Conservation (phyloP, 2,113 vertebrate genomes). For the Aplodontia rufa region DNA sequence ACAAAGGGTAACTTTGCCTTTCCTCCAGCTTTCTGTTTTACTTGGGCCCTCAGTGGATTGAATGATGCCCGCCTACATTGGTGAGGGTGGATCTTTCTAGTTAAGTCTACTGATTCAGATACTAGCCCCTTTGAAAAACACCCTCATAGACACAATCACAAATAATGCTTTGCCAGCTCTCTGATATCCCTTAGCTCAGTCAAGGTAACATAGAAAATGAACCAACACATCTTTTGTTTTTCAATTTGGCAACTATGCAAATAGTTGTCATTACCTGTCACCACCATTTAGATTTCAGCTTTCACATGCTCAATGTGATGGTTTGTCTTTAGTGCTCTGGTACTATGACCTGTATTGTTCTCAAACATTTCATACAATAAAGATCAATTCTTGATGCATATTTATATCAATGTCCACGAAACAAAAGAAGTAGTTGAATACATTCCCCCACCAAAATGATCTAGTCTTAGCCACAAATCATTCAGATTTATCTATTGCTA, state of each 20-base stretch:
- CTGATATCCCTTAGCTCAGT: neutral
- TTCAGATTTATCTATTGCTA: neutral
- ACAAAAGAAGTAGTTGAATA: neutral
- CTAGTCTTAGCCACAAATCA: neutral
- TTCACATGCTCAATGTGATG: neutral
- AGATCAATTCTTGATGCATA: neutral
- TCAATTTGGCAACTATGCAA: neutral
- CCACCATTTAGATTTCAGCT: neutral
- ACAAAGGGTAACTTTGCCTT: neutral
- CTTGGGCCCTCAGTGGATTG: neutral
- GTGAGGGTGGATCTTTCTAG: neutral
- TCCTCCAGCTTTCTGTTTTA: neutral
- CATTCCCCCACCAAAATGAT: neutral
- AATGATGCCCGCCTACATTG: too few relatives aligned
- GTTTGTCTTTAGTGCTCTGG: neutral
- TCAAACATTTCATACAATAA: slow-evolving; percentile 2
- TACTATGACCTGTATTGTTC: neutral
- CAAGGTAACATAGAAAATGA: neutral
- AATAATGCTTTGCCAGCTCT: neutral
- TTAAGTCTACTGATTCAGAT: neutral
- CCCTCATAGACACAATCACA: neutral
- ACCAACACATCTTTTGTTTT: neutral
- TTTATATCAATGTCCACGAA: neutral
- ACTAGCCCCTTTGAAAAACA: neutral
- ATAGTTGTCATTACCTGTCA: neutral